Conservation (phyloP, 2,888 invertebrate genomes). For the Drosophila helvetica region DNA sequence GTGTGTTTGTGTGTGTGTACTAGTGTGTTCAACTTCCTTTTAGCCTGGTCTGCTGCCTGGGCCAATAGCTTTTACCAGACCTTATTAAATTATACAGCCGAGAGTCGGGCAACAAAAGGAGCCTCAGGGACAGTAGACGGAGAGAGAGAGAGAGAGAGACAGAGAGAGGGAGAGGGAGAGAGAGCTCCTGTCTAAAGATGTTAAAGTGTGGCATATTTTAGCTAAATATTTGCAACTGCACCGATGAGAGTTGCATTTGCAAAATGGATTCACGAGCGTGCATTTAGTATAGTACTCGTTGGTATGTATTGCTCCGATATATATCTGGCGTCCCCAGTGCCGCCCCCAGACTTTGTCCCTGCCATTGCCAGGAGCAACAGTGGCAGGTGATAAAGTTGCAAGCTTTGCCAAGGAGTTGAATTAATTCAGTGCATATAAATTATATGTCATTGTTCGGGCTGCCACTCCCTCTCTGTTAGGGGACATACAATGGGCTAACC, state of each 20-base stretch:
- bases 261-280: constrained; percentile 20
- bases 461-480: constrained; percentile 1
- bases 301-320: not conserved
- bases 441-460: constrained; percentile 65
- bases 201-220: constrained; percentile 69
- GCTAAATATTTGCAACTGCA: constrained; percentile 68
- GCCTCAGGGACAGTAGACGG: constrained; percentile 6
- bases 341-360: constrained; percentile 44
- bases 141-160: not conserved
- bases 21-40: constrained; percentile 37
- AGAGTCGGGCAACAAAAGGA: constrained; percentile 44
- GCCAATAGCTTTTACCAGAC: constrained; percentile 59
- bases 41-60: constrained; percentile 38
- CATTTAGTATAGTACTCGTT: constrained; percentile 11
- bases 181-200: constrained; percentile 50
- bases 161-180: not conserved
- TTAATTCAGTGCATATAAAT: constrained; percentile 72
- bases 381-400: constrained; percentile 67
- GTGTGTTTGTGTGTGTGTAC: constrained; percentile 8
- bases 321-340: not conserved
- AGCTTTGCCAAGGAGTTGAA: constrained; percentile 51
- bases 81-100: constrained; percentile 73
- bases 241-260: constrained; percentile 53
- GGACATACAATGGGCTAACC: not conserved
- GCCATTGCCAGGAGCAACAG: constrained; percentile 37